Evolutionary conservation across 2,113 vertebrate genomes (phyloP).

Genomic region (Ciconia maguari): DNA sequence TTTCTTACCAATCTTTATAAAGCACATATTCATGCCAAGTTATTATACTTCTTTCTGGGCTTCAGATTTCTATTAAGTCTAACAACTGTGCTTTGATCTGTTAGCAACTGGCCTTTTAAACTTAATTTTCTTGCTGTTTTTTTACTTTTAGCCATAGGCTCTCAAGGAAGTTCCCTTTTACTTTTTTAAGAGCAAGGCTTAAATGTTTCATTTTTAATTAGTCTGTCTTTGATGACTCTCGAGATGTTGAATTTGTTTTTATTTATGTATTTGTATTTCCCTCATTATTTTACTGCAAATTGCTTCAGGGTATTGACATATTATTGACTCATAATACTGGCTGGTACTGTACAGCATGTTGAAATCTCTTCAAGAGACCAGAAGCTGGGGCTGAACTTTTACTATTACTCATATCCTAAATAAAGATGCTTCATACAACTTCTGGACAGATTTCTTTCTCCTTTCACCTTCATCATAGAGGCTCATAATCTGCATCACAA

Average conservation of each 20-base stretch:
- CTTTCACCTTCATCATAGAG: background rate
- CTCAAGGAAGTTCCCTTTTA: background rate
- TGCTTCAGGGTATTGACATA: background rate
- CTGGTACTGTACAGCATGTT: background rate
- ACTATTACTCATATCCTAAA: background rate
- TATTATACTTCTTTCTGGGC: background rate
- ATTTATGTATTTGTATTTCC: background rate
- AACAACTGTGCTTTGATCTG: background rate
- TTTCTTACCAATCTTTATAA: background rate
- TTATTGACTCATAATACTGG: background rate
- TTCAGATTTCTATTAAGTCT: background rate
- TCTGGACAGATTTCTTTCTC: background rate
- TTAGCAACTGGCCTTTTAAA: background rate
- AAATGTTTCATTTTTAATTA: background rate
- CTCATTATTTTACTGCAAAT: background rate
- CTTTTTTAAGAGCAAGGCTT: background rate
- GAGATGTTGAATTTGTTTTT: background rate
- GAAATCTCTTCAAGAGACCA: background rate
- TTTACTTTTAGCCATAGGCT: background rate
- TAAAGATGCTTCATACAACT: background rate
- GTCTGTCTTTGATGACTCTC: background rate
- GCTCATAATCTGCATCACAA: background rate
- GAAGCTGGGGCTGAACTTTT: background rate
- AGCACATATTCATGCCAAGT: background rate
- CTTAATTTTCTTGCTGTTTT: background rate